Evolutionary conservation across 2,113 vertebrate genomes (phyloP), one percentile per base, ranked within the genome.

Genomic region (Cygnus atratus): DNA sequence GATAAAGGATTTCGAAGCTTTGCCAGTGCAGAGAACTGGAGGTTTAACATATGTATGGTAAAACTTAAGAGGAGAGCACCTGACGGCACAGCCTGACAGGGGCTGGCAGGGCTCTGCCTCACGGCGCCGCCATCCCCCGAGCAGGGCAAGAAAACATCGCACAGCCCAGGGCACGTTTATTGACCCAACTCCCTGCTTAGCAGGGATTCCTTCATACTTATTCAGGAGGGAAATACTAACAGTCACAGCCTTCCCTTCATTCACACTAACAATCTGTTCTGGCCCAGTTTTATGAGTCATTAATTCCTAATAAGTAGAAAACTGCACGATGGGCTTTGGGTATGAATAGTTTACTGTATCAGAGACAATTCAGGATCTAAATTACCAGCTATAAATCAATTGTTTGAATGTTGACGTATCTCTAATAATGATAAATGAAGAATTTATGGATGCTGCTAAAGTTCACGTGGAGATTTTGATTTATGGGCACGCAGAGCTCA

Each of bases 391-490:
- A 77, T 84, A 96, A 95, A 96, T 91, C 96, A 94, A 67, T 73
- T 90, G 77, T 94, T 94, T 44, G 83, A 59, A 84, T 44, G 92
- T 25, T 91, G 96, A 94, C 65, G 6, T 55, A 62, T 48, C 87
- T 93, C 81, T 96, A 97, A 97, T 94, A 93, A 92, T 88, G 96
- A 97, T 35, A 94, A 97, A 96, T 94, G 94, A 92, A 90, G 90
- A 86, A 94, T 96, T 97, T 95, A 86, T 68, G 54, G 87, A 82
- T 65, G 90, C 90, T 73, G 90, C 93, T 85, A n/a, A 95, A 97
- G 95, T 93, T 96, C 83, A 91, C 71, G 29, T 37, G 54, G 57
- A 48, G 39, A 70, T 79, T 95, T 93, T 96, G 88, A 95, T 95
- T 95, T 88, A 89, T 10, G 52, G 88, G 55, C 63, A 20, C 0